Conservation (phyloP, 1,140 invertebrate genomes). For the Linepithema humile region DNA sequence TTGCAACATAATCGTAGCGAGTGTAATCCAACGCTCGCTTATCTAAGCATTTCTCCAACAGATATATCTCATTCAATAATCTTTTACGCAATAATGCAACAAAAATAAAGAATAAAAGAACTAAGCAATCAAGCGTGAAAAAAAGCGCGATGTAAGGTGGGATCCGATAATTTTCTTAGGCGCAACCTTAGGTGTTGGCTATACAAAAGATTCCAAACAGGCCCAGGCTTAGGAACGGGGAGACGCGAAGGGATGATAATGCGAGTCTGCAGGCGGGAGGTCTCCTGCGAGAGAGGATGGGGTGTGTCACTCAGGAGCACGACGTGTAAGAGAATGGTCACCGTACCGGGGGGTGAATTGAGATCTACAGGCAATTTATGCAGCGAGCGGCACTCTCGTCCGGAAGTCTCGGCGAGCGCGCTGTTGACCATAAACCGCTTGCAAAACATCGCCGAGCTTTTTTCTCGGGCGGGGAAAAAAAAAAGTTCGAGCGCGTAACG, state of each 20-base stretch:
- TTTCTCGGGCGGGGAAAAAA: background rate
- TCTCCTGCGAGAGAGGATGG: slow-evolving; percentile 46
- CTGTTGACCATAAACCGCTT: slow-evolving; percentile 68
- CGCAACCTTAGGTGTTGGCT: slow-evolving; percentile 33
- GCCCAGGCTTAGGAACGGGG: slow-evolving; percentile 22
- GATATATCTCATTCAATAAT: background rate
- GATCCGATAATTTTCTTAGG: slow-evolving; percentile 50
- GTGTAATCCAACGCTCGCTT: background rate
- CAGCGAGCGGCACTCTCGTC: slow-evolving; percentile 74
- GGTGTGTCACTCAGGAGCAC: slow-evolving; percentile 74
- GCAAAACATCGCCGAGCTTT: slow-evolving; percentile 55
- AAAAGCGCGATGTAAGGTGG: background rate
- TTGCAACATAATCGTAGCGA: no score
- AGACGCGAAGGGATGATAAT: slow-evolving; percentile 71
- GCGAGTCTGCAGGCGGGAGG: slow-evolving; percentile 62
- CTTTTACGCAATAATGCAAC: background rate
- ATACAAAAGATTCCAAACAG: slow-evolving; percentile 55
- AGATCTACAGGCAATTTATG: slow-evolving; percentile 81
- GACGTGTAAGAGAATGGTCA: slow-evolving; percentile 79
- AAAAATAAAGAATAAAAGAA: background rate
- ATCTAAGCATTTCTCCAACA: background rate
- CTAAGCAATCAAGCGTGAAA: background rate
- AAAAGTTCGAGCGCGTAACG: background rate
- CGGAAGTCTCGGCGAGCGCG: slow-evolving; percentile 66
- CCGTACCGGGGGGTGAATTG: slow-evolving; percentile 79